Evolutionary conservation across 64 coral and sea anemone species (phyloP).

Genomic region (Dendronephthya gigantea): DNA sequence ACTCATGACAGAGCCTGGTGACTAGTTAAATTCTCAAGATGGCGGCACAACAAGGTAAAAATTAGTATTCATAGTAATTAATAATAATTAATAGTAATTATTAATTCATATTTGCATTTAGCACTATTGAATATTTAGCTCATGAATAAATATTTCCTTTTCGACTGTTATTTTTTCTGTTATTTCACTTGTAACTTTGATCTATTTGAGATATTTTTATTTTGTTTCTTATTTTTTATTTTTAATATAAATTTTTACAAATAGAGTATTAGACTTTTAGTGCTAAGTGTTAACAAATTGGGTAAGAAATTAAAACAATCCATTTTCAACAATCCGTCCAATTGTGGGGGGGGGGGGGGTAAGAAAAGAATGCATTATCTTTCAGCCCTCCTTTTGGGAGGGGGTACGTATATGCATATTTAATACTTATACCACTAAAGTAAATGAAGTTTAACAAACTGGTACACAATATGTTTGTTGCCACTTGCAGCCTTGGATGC

Average conservation of each 20-base stretch:
- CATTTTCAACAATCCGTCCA: background rate
- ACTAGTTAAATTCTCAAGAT: background rate
- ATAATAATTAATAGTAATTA: background rate
- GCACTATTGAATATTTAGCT: background rate
- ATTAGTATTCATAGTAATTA: background rate
- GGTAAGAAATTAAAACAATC: background rate
- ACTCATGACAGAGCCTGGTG: background rate
- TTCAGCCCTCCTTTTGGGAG: no score
- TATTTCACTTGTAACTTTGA: no score
- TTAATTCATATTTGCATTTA: constrained; percentile 9
- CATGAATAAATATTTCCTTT: background rate
- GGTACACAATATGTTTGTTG: background rate
- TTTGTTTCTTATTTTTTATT: background rate
- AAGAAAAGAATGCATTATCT: no score
- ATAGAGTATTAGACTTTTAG: no score
- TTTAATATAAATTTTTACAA: background rate
- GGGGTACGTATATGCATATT: no score
- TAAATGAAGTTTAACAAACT: no score
- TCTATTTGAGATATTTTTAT: background rate
- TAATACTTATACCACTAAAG: background rate
- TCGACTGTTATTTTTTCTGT: background rate
- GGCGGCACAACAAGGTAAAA: background rate
- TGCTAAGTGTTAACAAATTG: no score
- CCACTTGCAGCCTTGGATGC: background rate
- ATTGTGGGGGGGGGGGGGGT: background rate